phyloP scores from a whole-genome alignment of 1,140 invertebrate species.

The Apocrypta bakeri region DNA sequence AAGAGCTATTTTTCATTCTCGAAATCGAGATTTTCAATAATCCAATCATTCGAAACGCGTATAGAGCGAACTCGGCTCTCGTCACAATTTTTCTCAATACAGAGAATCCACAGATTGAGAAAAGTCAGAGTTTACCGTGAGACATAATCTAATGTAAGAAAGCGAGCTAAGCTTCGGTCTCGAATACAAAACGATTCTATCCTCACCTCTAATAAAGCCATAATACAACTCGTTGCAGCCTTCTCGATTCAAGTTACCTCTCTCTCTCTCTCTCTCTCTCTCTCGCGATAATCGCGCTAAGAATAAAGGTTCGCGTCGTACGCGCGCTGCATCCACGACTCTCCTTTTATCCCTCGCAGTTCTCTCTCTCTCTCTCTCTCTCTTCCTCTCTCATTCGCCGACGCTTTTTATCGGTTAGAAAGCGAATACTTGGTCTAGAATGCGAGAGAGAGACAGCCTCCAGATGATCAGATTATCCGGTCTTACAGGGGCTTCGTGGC shows the following conservation, averaged over 20 bases:
- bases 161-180: neutral
- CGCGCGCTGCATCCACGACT: neutral
- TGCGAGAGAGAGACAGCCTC: constrained; percentile 2
- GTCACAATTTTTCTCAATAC: too few relatives aligned
- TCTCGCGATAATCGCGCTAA: constrained; percentile 17
- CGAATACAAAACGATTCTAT: too few relatives aligned
- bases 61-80: too few relatives aligned
- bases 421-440: neutral
- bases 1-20: too few relatives aligned
- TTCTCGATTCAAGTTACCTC: neutral
- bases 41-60: too few relatives aligned
- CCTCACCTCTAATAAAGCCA: too few relatives aligned
- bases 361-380: neutral
- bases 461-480: constrained; percentile 65
- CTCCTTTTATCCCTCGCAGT: constrained; percentile 17
- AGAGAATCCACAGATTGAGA: too few relatives aligned
- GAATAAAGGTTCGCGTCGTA: neutral
- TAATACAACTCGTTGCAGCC: too few relatives aligned
- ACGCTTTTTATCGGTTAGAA: neutral
- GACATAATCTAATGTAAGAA: neutral
- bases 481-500: constrained; percentile 59
- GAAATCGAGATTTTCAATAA: too few relatives aligned
- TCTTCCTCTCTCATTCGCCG: neutral
- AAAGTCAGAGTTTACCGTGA: too few relatives aligned
- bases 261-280: neutral